phyloP scores from a whole-genome alignment of 2,113 vertebrate genomes.

The Pangasianodon hypophthalmus region DNA sequence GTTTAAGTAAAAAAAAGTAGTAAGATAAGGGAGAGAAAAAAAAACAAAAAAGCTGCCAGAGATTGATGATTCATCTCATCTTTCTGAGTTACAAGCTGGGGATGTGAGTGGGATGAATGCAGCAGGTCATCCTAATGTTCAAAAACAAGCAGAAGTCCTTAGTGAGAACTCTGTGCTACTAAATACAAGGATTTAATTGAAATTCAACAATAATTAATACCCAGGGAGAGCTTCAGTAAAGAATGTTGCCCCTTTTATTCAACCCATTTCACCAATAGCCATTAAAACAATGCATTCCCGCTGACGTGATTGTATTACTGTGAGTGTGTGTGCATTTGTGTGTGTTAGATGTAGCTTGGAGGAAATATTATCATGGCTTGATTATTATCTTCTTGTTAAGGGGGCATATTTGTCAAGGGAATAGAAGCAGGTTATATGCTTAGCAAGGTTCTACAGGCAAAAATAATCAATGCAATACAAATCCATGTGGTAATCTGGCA shows the following conservation, averaged over 20 bases:
- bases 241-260: conserved; percentile 66
- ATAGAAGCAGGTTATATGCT: conserved; percentile 37
- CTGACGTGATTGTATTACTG: conserved; percentile 70
- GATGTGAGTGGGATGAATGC: conserved; percentile 56
- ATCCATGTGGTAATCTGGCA: conserved; percentile 8
- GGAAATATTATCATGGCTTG: conserved; percentile 49
- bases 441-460: conserved; percentile 34
- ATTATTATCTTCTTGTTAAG: conserved; percentile 46
- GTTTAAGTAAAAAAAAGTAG: conserved; percentile 53
- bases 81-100: conserved; percentile 78
- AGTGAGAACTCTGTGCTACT: conserved; percentile 41
- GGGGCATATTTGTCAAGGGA: conserved; percentile 26
- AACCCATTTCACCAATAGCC: conserved; percentile 54
- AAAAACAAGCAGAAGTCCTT: conserved; percentile 22
- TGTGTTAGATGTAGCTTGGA: conserved; percentile 21
- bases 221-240: conserved; percentile 64
- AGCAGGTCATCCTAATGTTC: conserved; percentile 43
- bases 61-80: conserved; percentile 78
- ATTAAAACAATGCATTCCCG: conserved; percentile 56
- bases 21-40: conserved; percentile 33
- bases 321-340: conserved; percentile 51
- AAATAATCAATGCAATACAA: conserved; percentile 25
- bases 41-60: conserved; percentile 56
- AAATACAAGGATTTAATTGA: conserved; percentile 76
- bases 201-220: conserved; percentile 78